Base-by-base conservation (phyloP, 2,888 invertebrate species). In the Eupithecia exiguata region DNA sequence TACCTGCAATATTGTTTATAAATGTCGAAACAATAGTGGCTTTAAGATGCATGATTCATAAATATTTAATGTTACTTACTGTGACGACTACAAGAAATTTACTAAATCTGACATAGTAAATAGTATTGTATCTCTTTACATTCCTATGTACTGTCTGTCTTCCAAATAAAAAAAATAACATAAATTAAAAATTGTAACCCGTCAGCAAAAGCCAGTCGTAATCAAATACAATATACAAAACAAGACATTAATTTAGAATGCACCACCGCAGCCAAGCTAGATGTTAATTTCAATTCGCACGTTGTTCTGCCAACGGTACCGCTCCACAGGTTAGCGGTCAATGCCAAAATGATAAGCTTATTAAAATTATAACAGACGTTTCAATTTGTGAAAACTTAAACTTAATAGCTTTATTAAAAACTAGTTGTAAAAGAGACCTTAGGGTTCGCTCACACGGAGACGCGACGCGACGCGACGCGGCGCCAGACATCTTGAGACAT, bases 221-320 rank as follows among this genome's bases (percentile, higher is more conserved):
- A 21, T 12, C 53, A 53, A 9, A 10, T 21, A 21, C 53, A 53
- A 21, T 36, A 18, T 65, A 38, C 66, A 43, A 40, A 65, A 40
- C 66, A 40, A 25, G 16, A 21, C 10, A 43, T 66, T 43, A 40
- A 66, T 66, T 66, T 43, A 40, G 21, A 38, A 66, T 66, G 66
- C 66, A 66, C 21, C n/a, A 16, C 21, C 21, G 66, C 40, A 38
- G 40, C 66, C 66, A 66, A 66, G 2, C 38, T n/a, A 38, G n/a
- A 21, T 66, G 40, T 25, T 66, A 36, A 66, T 66, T 66, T 66
- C 40, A 66, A 66, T 66, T 66, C 40, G 40, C 66, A 25, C 12
- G 21, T 40, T 66, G 66, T 66, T 21, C 10, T 40, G 66, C 66
- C 66, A 66, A 66, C 66, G 16, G 40, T 40, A 40, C 66, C 38